Evolutionary conservation across 2,113 vertebrate species (phyloP).

Genomic region (Nanger granti): DNA sequence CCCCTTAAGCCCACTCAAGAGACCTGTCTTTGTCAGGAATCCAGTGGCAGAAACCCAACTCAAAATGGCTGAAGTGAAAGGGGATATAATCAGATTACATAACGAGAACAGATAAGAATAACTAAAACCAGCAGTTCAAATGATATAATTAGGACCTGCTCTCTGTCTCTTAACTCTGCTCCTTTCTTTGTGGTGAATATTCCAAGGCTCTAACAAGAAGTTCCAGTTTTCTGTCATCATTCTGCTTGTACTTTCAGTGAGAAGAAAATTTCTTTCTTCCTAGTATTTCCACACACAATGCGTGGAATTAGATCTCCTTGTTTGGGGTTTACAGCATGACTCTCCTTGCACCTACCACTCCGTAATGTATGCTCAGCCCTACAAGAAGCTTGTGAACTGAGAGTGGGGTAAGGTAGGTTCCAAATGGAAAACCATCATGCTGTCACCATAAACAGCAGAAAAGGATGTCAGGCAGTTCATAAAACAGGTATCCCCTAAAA

Average conservation of each 20-base stretch:
- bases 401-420: background rate
- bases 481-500: background rate
- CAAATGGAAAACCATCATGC: background rate
- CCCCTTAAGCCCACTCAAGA: background rate
- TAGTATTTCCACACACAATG: background rate
- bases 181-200: background rate
- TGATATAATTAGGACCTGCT: background rate
- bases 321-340: background rate
- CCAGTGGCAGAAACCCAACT: background rate
- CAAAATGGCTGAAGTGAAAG: background rate
- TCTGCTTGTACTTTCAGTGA: background rate
- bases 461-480: background rate
- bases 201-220: background rate
- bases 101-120: background rate
- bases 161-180: background rate
- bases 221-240: background rate
- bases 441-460: background rate
- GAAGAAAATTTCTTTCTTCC: background rate
- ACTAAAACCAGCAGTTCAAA: background rate
- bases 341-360: background rate
- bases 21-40: background rate
- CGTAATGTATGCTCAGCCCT: background rate
- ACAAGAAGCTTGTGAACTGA: background rate
- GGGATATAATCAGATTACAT: background rate
- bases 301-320: background rate